Base-by-base conservation (phyloP, 2,113 vertebrate species). In the Gavialis gangeticus region DNA sequence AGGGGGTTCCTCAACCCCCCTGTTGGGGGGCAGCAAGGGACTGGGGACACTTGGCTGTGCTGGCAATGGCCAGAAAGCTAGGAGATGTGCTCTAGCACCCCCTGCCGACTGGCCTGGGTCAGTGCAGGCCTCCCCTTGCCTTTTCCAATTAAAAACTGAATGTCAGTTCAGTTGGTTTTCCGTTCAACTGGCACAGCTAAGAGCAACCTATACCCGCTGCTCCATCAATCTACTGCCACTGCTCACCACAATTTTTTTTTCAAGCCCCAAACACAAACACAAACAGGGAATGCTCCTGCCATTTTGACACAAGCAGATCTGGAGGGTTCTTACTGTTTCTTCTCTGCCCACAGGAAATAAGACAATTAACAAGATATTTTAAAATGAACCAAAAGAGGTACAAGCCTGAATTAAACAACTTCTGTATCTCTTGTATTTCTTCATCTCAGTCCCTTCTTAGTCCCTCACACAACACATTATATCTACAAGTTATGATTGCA, bases 211-310 rank as follows among this genome's bases (percentile, higher is more conserved):
- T 71, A 30, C 25, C 25, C 73, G 5, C 73, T 57, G 54, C 34
- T 78, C 79, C 79, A 71, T 30, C 3, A 71, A 69, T 56, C 2
- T 46, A 87, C 79, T 85, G 46, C 5, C 82, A 19, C 85, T 82
- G 46, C 37, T 62, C 60, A 24, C n/a, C 15, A 87, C 22, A 37
- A 21, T 28, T 10, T 30, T 88, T 54, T 12, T 24, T 15, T 11
- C 80, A 5, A n/a, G 17, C 4, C 13, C 55, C 75, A 19, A 3
- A 4, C 67, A 27, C 75, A 19, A 3, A 4, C 67, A 27, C 46
- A 37, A 75, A 46, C 3, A 19, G 0, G 0, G 25, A 56, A 27
- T 4, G 30, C 3, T 25, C 10, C 17, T 7, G 2, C 77, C 64
- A 30, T 1, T 4, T 19, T 46, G 55, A 30, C 58, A 54, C 13